These are phyloP conservation scores for Leptopilina syphax DNA, from an alignment of 2,888 invertebrate species.

Conservation along the genomic window DNA sequence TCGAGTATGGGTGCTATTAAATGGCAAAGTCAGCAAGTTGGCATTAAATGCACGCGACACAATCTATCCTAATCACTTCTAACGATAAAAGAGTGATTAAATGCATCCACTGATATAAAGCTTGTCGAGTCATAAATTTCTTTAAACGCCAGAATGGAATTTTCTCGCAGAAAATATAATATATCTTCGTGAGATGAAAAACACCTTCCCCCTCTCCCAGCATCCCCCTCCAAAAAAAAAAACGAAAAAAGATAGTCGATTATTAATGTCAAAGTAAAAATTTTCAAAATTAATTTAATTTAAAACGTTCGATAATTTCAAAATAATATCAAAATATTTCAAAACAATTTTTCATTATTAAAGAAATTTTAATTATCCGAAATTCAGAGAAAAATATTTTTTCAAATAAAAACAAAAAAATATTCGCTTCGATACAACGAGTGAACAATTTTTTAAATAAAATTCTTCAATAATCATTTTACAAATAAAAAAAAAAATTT, in stretches of 20 bases:
- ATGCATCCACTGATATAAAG: constrained; percentile 40
- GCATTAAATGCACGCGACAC: constrained; percentile 37
- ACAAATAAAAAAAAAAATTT: no score
- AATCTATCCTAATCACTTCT: constrained; percentile 38
- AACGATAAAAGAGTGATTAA: constrained; percentile 40
- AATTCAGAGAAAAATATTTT: no score
- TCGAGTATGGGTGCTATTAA: constrained; percentile 19
- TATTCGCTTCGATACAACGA: no score
- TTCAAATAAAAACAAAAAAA: no score
- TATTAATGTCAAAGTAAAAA: constrained; percentile 30
- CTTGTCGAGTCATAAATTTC: constrained; percentile 36
- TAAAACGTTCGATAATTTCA: neutral
- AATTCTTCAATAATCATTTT: no score
- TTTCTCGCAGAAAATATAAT: constrained; percentile 33
- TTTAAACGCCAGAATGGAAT: constrained; percentile 30
- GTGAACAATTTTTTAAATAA: no score
- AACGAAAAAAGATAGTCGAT: constrained; percentile 21
- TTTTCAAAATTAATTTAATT: neutral
- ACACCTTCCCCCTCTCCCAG: no score
- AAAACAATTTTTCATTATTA: no score
- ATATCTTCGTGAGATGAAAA: constrained; percentile 38
- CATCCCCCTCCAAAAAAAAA: no score
- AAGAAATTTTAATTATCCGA: no score
- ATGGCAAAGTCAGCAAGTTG: constrained; percentile 27
- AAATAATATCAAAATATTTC: no score